phyloP scores from a whole-genome alignment of 2,113 vertebrate genomes.

The Poeciliopsis retropinna region DNA sequence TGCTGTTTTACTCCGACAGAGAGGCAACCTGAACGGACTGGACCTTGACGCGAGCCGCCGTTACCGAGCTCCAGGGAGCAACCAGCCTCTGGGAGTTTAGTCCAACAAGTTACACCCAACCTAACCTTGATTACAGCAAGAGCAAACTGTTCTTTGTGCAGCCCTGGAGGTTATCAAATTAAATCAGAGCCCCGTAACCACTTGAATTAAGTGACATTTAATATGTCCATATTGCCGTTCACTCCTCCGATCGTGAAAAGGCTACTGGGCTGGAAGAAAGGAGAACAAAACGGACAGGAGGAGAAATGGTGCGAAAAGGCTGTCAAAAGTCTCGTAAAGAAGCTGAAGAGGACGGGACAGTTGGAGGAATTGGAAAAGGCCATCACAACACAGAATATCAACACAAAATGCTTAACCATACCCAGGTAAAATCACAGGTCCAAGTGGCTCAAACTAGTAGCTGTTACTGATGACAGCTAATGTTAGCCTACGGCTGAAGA shows the following conservation, averaged over 20 bases:
- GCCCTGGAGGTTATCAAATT: not conserved
- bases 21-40: slow-evolving; percentile 28
- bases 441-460: slow-evolving; percentile 15
- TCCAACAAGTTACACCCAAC: slow-evolving; percentile 4
- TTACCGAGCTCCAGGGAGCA: slow-evolving; percentile 33
- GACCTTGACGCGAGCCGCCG: slow-evolving; percentile 27
- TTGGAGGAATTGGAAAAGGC: slow-evolving; percentile 97
- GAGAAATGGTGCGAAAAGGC: slow-evolving; percentile 99
- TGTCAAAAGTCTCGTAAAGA: slow-evolving; percentile 98
- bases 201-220: not conserved
- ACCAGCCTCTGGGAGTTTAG: slow-evolving; percentile 32
- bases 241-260: slow-evolving; percentile 97
- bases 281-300: slow-evolving; percentile 97
- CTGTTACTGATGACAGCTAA: slow-evolving; percentile 32
- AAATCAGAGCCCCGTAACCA: not conserved
- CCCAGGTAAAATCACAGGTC: slow-evolving; percentile 83
- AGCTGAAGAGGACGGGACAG: slow-evolving; percentile 97
- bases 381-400: slow-evolving; percentile 92
- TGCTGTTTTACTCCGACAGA: slow-evolving; percentile 26
- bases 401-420: slow-evolving; percentile 98
- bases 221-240: slow-evolving; percentile 97
- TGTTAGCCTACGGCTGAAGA: slow-evolving; percentile 9
- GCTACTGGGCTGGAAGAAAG: slow-evolving; percentile 97
- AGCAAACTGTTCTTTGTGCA: not conserved
- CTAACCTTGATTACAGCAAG: not conserved